phyloP scores from a whole-genome alignment of 2,888 invertebrate genomes.

The Caenorhabditis sulstoni region DNA sequence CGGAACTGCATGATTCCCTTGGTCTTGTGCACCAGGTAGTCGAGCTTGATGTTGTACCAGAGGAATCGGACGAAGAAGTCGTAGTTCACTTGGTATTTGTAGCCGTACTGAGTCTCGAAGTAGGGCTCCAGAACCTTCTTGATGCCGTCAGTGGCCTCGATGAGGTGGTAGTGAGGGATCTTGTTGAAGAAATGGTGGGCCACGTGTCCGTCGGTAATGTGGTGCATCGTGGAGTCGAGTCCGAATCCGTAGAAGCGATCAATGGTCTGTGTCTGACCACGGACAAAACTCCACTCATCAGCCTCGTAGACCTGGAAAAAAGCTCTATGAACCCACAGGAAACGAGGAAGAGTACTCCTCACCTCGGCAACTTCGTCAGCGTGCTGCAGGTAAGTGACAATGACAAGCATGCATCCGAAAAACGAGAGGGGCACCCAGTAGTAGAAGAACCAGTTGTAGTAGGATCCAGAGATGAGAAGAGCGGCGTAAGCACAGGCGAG shows the following conservation, averaged over 20 bases:
- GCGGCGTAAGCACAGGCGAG: conserved; percentile 69
- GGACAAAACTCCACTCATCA: conserved; percentile 70
- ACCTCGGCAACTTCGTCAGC: conserved; percentile 72
- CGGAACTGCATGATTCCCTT: conserved; percentile 74
- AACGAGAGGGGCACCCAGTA: conserved; percentile 73
- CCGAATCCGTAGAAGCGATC: conserved; percentile 69
- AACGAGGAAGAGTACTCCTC: neutral
- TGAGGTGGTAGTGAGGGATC: conserved; percentile 77
- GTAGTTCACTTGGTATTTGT: conserved; percentile 71
- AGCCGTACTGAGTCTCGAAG: conserved; percentile 65
- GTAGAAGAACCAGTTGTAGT: conserved; percentile 69
- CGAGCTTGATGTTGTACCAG: conserved; percentile 73
- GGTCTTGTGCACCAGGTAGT: conserved; percentile 74
- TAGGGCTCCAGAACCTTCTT: conserved; percentile 64
- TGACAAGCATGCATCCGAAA: conserved; percentile 72
- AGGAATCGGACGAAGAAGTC: conserved; percentile 73
- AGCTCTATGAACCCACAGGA: neutral
- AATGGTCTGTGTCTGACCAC: conserved; percentile 69
- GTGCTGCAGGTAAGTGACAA: conserved; percentile 75
- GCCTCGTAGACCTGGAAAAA: conserved; percentile 67
- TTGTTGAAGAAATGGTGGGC: conserved; percentile 78
- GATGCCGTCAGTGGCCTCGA: conserved; percentile 76
- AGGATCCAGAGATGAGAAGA: conserved; percentile 60
- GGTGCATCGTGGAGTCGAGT: conserved; percentile 64
- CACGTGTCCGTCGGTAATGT: conserved; percentile 74